Conservation (phyloP, 2,113 vertebrate species). For the Eulemur rufifrons region DNA sequence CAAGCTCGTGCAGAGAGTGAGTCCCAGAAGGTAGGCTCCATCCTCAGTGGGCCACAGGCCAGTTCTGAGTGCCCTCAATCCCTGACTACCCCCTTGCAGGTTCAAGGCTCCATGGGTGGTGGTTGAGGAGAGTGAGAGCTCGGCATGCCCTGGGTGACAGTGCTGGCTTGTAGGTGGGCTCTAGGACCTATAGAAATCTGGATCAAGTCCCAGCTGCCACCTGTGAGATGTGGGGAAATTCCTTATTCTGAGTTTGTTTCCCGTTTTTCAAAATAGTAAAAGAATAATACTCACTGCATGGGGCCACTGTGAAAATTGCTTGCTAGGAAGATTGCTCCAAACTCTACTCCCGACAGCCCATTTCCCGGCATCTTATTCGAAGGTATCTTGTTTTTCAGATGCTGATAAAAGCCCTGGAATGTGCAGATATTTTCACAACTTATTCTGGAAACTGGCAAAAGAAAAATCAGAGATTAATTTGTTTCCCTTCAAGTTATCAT, state of each 20-base stretch:
- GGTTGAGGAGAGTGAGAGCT: not conserved
- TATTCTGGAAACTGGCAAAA: not conserved
- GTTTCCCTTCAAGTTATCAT: not conserved
- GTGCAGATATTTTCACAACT: not conserved
- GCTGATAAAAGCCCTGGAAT: not conserved
- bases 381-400: not conserved
- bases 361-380: not conserved
- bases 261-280: not conserved
- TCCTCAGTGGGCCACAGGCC: too few species aligned
- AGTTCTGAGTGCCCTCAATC: not conserved
- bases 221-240: not conserved
- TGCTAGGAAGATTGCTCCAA: not conserved
- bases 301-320: not conserved
- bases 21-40: not conserved
- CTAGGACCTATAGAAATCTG: not conserved
- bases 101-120: not conserved
- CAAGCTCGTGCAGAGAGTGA: not conserved
- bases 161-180: too few species aligned
- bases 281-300: not conserved
- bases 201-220: not conserved
- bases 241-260: not conserved
- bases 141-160: not conserved
- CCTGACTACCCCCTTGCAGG: not conserved
- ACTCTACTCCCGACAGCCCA: not conserved
- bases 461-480: not conserved